phyloP scores from a whole-genome alignment of 2,113 vertebrate genomes.

The Spermophilus dauricus region DNA sequence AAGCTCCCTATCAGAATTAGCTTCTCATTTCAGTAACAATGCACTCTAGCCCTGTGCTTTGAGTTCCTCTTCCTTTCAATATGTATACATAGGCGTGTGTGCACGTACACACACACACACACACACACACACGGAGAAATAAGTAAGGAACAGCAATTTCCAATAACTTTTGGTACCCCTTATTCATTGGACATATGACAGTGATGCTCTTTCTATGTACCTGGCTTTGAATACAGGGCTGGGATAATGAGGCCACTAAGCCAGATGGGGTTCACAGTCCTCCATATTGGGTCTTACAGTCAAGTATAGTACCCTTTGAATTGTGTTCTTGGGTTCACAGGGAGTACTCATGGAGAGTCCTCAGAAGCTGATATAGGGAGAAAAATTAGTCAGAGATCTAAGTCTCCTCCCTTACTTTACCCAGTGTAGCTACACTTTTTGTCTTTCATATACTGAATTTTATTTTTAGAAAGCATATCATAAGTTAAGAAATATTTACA shows the following conservation, averaged over 20 bases:
- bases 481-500: slow-evolving; percentile 52
- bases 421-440: background rate
- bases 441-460: slow-evolving; percentile 9
- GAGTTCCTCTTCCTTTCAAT: background rate
- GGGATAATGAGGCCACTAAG: background rate
- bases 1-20: background rate
- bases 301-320: background rate
- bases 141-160: background rate
- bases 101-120: background rate
- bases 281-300: background rate
- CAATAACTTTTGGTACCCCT: background rate
- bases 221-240: background rate
- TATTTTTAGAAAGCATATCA: slow-evolving; percentile 40
- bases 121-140: background rate
- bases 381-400: background rate
- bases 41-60: background rate
- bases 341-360: background rate
- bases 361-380: slow-evolving; percentile 14
- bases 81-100: background rate
- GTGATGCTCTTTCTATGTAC: background rate
- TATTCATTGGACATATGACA: background rate
- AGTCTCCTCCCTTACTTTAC: background rate
- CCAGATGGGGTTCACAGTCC: background rate
- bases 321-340: background rate
- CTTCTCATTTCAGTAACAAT: background rate